Base-by-base conservation (phyloP, 2,113 vertebrate genomes). In the Prinia subflava region DNA sequence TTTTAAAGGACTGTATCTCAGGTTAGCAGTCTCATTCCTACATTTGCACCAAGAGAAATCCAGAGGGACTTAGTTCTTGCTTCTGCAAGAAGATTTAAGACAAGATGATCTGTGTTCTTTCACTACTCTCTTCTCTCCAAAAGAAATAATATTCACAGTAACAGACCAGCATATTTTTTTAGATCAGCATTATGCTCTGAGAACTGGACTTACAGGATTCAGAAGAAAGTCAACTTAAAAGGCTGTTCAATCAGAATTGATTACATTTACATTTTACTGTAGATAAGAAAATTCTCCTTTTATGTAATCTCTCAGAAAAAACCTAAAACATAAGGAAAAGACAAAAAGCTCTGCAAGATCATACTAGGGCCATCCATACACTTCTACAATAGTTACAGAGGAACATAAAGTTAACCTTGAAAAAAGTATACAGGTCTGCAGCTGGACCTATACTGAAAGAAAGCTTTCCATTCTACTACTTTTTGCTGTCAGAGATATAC, bases 261-360 rank as follows among this genome's bases (percentile, higher is more conserved):
- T 91, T 92, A 82, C 56, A 82, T 89, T 89, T 91, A 75, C 77
- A 78, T 87, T 87, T 92, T 87, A 82, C 30, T 68, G 41, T 28
- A 87, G 65, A 59, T 37, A 63, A 70, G 53, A 87, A 90, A 86
- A 90, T 35, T 10, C 16, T 80, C 31, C 33, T 81, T 91, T 74
- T 56, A 75, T 56, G 31, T 68, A 92, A 71, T 56, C 27, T 59
- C 49, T 78, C 21, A 39, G 39, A 73, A 91, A 92, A 63, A 91
- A 84, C 21, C 21, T 91, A 55, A 78, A 87, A 27, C 27, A 63
- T 27, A 28, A 65, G 13, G 1, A 7, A 12, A 21, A 60, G 35
- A 27, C 28, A 33, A 24, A 42, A 33, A 46, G 3, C 11, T 15
- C 18, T 46, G 23, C 67, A 83, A 67, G 12, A 70, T 5, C 1